Evolutionary conservation across 2,888 invertebrate genomes (phyloP).

Genomic region (Acanthacorydalis orientalis): DNA sequence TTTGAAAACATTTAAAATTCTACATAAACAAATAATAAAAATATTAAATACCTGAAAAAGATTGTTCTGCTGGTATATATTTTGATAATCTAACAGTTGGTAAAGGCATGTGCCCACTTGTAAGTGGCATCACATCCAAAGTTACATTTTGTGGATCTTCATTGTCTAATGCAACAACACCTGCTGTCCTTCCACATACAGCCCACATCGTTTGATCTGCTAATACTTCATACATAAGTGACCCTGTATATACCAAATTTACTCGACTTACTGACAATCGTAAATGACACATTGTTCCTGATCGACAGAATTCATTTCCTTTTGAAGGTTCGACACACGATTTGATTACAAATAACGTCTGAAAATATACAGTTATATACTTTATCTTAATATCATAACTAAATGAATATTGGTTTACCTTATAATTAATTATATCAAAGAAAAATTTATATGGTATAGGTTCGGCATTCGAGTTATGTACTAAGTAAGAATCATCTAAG

Average conservation of each 20-base stretch:
- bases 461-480: slow-evolving; percentile 16
- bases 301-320: slow-evolving; percentile 71
- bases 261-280: slow-evolving; percentile 46
- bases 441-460: slow-evolving; percentile 40
- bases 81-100: slow-evolving; percentile 78
- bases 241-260: slow-evolving; percentile 22
- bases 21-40: not conserved
- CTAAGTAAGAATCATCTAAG: slow-evolving; percentile 18
- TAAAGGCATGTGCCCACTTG: slow-evolving; percentile 75
- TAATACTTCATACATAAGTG: slow-evolving; percentile 84
- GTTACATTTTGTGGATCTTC: slow-evolving; percentile 55
- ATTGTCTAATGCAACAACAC: slow-evolving; percentile 44
- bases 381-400: not conserved
- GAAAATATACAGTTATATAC: slow-evolving; percentile 16
- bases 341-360: slow-evolving; percentile 68
- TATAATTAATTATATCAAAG: slow-evolving; percentile 67
- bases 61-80: slow-evolving; percentile 61
- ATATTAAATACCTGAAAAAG: slow-evolving; percentile 4
- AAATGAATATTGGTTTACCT: slow-evolving; percentile 27
- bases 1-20: slow-evolving; percentile 1
- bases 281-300: slow-evolving; percentile 74
- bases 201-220: slow-evolving; percentile 91
- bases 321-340: slow-evolving; percentile 64
- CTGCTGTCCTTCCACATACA: slow-evolving; percentile 77
- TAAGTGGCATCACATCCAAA: slow-evolving; percentile 85